A percentile compares a stretch with the other conserved stretches of the same genome.
These are phyloP conservation scores for Eupithecia pulchellata DNA, from an alignment of 2,888 invertebrate genomes.

Conservation along the genomic window DNA sequence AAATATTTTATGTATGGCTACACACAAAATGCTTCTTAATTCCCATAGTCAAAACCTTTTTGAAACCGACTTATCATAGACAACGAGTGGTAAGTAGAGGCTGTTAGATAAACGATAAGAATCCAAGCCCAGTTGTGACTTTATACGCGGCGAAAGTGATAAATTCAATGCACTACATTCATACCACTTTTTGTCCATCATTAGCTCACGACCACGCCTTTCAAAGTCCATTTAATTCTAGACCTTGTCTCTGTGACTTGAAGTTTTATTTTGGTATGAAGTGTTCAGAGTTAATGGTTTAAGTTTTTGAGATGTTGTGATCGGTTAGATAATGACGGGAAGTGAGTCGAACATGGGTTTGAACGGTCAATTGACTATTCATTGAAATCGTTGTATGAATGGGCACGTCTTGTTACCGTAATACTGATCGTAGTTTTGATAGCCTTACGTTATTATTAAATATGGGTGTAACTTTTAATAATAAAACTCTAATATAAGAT, in stretches of 20 bases:
- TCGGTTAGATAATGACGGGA: slow-evolving; percentile 33
- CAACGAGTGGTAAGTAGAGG: slow-evolving; percentile 49
- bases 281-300: slow-evolving; percentile 20
- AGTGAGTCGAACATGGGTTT: slow-evolving; percentile 22
- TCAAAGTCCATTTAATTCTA: slow-evolving; percentile 18
- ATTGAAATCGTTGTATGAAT: slow-evolving; percentile 13
- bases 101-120: slow-evolving; percentile 61
- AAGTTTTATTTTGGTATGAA: slow-evolving; percentile 29
- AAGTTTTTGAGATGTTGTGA: slow-evolving; percentile 25
- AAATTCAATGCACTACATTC: slow-evolving; percentile 59
- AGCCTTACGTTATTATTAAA: background rate
- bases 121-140: slow-evolving; percentile 57
- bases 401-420: background rate
- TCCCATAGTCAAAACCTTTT: background rate
- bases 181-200: slow-evolving; percentile 53
- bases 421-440: background rate
- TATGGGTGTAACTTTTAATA: background rate
- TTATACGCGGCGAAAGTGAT: slow-evolving; percentile 68
- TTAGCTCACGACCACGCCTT: slow-evolving; percentile 46
- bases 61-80: slow-evolving; percentile 49
- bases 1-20: too few relatives aligned
- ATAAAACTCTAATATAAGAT: background rate
- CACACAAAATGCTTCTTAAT: too few relatives aligned
- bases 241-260: slow-evolving; percentile 9
- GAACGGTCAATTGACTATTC: slow-evolving; percentile 16